Evolutionary conservation across 2,797 vertebrate species (phyloP), one percentile per base, ranked within the genome.

Genomic region (Pantherophis vulpinus): DNA sequence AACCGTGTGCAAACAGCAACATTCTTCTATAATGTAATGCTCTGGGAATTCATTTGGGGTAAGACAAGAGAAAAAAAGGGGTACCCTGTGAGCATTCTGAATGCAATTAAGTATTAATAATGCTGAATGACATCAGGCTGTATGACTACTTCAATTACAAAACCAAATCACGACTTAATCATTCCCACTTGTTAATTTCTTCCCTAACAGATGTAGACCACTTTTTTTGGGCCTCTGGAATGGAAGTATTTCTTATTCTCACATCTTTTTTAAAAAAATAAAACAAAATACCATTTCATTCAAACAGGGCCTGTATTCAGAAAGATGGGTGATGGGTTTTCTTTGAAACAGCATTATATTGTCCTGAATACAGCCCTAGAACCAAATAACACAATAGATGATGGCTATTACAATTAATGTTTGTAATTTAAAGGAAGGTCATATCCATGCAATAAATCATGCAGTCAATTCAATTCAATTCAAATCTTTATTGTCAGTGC

Each of bases 111-210:
- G 96, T 95, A 94, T 91, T 96, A 96, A 96, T 96, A 96, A 95
- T 91, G 89, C 61, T 94, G 90, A 94, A 90, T 96, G 95, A 96
- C 94, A 95, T 95, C 96, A 95, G 96, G 66, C 94, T 95, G 90
- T 93, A 96, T 94, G 90, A 93, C 95, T 96, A 96, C 94, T 96
- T 97, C 95, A 96, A 95, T 96, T 97, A 97, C 93, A 96, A 97
- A 96, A 97, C 94, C 88, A 96, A 97, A 94, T 93, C 88, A 92
- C 95, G 97, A 96, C 94, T 96, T 97, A 97, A 97, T 96, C 95
- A 95, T 96, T 97, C 94, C 94, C 96, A 97, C 93, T 97, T 97
- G 95, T 93, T 97, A 97, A 97, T 97, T 97, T 96, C 51, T 93
- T 95, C 93, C 91, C 93, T 95, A 96, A 91, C 83, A 95, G 95